A percentile compares a stretch with the other conserved stretches of the same genome.
Conservation (phyloP, 2,888 invertebrate genomes). For the Phlogophora meticulosa region DNA sequence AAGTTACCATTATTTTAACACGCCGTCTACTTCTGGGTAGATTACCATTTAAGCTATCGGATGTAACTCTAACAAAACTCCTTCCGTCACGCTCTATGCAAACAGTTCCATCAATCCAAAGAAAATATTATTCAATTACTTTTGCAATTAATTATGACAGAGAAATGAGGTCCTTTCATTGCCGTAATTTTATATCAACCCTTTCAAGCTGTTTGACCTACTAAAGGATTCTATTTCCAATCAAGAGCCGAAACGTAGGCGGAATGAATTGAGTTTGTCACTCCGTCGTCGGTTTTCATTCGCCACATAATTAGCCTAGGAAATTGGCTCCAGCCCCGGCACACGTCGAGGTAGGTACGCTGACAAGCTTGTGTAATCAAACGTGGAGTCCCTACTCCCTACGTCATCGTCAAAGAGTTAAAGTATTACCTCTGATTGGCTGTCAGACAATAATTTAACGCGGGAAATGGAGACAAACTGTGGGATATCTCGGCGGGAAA, state of each 20-base stretch:
- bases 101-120: neutral
- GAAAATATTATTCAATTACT: slow-evolving; percentile 20
- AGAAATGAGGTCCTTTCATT: slow-evolving; percentile 29
- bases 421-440: slow-evolving; percentile 55
- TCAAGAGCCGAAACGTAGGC: slow-evolving; percentile 51
- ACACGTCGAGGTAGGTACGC: slow-evolving; percentile 65
- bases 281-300: slow-evolving; percentile 82
- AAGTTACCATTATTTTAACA: neutral
- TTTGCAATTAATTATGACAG: slow-evolving; percentile 34
- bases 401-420: slow-evolving; percentile 34
- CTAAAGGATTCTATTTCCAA: slow-evolving; percentile 52
- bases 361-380: slow-evolving; percentile 62
- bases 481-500: too few relatives aligned
- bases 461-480: too few relatives aligned
- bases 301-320: slow-evolving; percentile 85
- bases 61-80: slow-evolving; percentile 1
- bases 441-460: slow-evolving; percentile 28
- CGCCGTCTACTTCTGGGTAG: too few relatives aligned
- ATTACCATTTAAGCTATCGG: neutral
- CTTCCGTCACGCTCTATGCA: neutral
- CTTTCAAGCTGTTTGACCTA: slow-evolving; percentile 44
- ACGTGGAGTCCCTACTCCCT: slow-evolving; percentile 36
- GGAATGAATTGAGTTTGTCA: slow-evolving; percentile 79
- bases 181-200: slow-evolving; percentile 37
- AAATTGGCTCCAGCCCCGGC: slow-evolving; percentile 80